Conservation (phyloP, 2,888 invertebrate species). For the Aphidius colemani region DNA sequence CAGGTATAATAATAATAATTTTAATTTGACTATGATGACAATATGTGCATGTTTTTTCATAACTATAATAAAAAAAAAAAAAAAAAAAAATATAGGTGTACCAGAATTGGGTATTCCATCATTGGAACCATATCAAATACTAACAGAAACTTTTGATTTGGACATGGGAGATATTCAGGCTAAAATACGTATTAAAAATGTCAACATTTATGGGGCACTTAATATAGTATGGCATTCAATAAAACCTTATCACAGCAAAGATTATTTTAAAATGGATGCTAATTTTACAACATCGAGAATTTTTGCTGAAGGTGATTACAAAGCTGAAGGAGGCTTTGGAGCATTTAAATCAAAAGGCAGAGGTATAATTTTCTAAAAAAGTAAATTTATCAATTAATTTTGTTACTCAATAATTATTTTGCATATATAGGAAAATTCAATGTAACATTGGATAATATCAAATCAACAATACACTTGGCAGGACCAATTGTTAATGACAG, state of each 20-base stretch:
- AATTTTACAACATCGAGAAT: slow-evolving; percentile 65
- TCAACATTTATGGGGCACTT: slow-evolving; percentile 64
- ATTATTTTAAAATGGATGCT: slow-evolving; percentile 65
- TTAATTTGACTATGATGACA: too few species aligned
- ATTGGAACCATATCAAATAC: slow-evolving; percentile 63
- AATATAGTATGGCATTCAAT: slow-evolving; percentile 64
- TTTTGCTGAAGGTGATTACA: slow-evolving; percentile 65
- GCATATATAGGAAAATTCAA: slow-evolving; percentile 48
- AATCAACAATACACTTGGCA: slow-evolving; percentile 43
- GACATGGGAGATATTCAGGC: slow-evolving; percentile 57
- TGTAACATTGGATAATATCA: slow-evolving; percentile 49
- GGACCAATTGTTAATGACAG: slow-evolving; percentile 49
- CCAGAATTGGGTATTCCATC: slow-evolving; percentile 62
- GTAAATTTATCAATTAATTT: background rate
- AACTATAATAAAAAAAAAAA: background rate
- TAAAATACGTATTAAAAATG: slow-evolving; percentile 62
- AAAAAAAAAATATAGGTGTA: too few species aligned
- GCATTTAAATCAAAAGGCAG: slow-evolving; percentile 67
- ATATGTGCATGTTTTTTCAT: too few species aligned
- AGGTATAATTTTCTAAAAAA: slow-evolving; percentile 62
- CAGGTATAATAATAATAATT: too few species aligned
- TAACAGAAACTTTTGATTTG: slow-evolving; percentile 60
- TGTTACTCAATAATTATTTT: too few species aligned
- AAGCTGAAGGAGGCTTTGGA: slow-evolving; percentile 68
- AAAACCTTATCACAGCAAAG: slow-evolving; percentile 64